A percentile compares a stretch with the other conserved stretches of the same genome.
These are phyloP conservation scores for Gallirallus australis DNA, from an alignment of 2,797 vertebrate genomes.

Conservation along the genomic window DNA sequence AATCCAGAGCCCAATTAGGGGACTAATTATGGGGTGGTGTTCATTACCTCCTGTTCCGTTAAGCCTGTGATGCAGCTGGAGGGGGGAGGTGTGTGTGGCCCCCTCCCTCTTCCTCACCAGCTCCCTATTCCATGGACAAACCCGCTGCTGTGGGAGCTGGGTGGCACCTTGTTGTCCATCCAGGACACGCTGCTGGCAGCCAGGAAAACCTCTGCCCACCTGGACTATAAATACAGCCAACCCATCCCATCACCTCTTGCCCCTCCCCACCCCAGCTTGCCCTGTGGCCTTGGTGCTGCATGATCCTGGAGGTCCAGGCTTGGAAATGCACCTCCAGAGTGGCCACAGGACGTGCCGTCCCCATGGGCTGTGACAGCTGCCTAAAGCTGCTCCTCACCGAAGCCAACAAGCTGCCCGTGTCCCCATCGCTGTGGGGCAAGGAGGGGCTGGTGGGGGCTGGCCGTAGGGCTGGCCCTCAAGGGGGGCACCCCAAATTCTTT, in stretches of 20 bases:
- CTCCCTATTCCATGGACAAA: background rate
- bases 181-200: background rate
- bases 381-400: background rate
- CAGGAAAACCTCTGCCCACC: background rate
- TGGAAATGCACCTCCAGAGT: background rate
- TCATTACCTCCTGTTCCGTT: fast-evolving
- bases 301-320: fast-evolving
- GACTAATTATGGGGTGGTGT: fast-evolving
- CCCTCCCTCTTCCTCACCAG: fast-evolving
- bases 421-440: background rate
- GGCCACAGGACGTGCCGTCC: background rate
- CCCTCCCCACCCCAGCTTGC: fast-evolving
- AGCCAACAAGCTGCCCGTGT: background rate
- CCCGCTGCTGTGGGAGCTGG: background rate
- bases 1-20: background rate
- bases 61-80: background rate
- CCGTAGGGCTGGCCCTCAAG: background rate
- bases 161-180: background rate
- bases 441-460: background rate
- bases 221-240: fast-evolving
- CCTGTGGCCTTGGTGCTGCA: fast-evolving
- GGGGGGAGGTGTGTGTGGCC: fast-evolving
- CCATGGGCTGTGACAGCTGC: fast-evolving
- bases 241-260: background rate
- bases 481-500: background rate